A percentile compares a stretch with the other conserved stretches of the same genome.
Conservation (phyloP, 1,140 invertebrate species). For the Drosophila ananassae region DNA sequence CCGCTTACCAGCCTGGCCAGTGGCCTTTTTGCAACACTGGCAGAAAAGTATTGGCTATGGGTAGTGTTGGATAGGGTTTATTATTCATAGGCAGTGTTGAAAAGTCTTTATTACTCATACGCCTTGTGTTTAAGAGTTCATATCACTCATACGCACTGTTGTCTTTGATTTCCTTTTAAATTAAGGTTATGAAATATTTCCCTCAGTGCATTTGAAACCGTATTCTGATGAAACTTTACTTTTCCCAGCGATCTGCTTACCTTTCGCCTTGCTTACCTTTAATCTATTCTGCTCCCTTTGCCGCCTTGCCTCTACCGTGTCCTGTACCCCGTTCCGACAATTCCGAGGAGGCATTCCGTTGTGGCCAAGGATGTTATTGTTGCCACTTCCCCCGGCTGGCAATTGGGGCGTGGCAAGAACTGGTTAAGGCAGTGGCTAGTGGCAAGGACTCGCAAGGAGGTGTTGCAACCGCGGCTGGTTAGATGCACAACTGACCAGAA, state of each 20-base stretch:
- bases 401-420: not conserved
- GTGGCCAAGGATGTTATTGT: slow-evolving; percentile 54
- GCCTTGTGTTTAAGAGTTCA: not conserved
- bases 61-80: too few relatives aligned
- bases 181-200: not conserved
- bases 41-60: not conserved
- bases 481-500: slow-evolving; percentile 43
- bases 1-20: not conserved
- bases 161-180: not conserved
- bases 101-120: not conserved
- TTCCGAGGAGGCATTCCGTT: not conserved
- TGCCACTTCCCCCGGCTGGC: slow-evolving; percentile 16
- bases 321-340: not conserved
- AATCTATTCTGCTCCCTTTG: slow-evolving; percentile 17
- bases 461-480: slow-evolving; percentile 1
- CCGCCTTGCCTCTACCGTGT: not conserved
- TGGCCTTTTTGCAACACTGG: slow-evolving; percentile 1
- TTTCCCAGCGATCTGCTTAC: not conserved
- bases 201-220: not conserved
- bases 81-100: too few relatives aligned
- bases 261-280: slow-evolving; percentile 5
- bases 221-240: not conserved
- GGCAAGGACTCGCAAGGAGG: slow-evolving; percentile 13
- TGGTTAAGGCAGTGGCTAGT: not conserved
- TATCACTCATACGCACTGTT: not conserved